phyloP scores from a whole-genome alignment of 2,113 vertebrate species.

The Burhinus oedicnemus region DNA sequence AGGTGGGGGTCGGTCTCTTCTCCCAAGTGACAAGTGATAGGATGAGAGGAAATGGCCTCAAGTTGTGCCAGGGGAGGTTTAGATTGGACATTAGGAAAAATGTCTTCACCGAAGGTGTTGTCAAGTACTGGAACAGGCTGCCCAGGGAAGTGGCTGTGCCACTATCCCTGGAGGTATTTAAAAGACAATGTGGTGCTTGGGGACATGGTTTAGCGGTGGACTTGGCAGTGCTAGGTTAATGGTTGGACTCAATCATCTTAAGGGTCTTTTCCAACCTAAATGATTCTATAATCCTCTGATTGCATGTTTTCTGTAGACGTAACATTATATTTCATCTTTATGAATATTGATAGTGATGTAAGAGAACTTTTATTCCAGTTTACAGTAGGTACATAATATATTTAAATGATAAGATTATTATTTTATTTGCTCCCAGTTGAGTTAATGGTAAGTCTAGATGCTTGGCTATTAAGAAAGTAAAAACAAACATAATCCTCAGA shows the following conservation, averaged over 20 bases:
- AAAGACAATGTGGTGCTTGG: background rate
- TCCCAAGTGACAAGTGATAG: background rate
- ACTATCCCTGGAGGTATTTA: background rate
- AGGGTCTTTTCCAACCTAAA: background rate
- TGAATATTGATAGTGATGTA: background rate
- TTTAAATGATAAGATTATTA: background rate
- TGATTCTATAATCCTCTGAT: background rate
- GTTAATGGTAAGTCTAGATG: background rate
- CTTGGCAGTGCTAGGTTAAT: background rate
- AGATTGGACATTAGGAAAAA: background rate
- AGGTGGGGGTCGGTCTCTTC: rapidly evolving
- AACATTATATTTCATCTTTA: background rate
- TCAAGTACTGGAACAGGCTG: background rate
- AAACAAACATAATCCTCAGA: background rate
- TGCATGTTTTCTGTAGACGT: background rate
- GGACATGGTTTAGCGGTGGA: background rate
- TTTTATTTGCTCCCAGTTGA: background rate
- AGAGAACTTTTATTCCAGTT: background rate
- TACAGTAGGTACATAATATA: background rate
- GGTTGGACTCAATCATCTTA: background rate
- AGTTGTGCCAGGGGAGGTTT: background rate
- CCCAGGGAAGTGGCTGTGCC: background rate
- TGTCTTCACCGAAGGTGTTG: background rate
- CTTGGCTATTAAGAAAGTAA: background rate
- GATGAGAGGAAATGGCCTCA: background rate